Base-by-base conservation (phyloP, 2,113 vertebrate species). In the Psilopsiagon aymara region DNA sequence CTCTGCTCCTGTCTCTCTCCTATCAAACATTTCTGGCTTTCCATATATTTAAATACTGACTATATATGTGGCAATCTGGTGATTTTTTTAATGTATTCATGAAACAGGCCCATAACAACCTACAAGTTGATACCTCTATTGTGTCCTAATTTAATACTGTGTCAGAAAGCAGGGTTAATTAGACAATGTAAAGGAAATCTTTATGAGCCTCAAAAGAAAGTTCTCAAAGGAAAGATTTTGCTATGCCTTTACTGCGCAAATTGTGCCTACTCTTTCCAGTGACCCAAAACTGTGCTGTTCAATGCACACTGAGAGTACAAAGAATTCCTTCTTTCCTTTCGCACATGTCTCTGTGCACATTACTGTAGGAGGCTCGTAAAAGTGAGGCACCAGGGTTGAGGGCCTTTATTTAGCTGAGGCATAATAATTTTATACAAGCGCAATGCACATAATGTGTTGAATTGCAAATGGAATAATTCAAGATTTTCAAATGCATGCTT, bases 361-460 rank as follows among this genome's bases (percentile, higher is more conserved):
- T 71, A 41, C n/a, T 60, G 73, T 87, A 60, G 91, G 49, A 94
- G 79, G 66, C 41, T 78, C 20, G 51, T 92, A 78, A 73, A 93
- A 69, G 7, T 19, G 37, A 86, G 82, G 19, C 41, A 71, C 21
- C 20, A 78, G 15, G 25, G 13, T 74, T 63, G 57, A 91, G 29
- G 21, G 16, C 13, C 33, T 93, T 90, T 75, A 68, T 81, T 88
- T 83, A 86, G 52, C 86, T 4, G 9, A 89, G 44, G n/a, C 64
- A 91, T 87, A 93, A 88, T 67, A 66, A 75, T 84, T 87, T 90
- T 59, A 79, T 69, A 86, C 17, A 82, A 83, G 57, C 75, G n/a
- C 59, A 82, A 86, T 60, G 47, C 66, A 52, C 52, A n/a, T 69
- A 91, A 86, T n/a, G 35, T 46, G 63, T 93, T 94, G 90, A 82